phyloP scores from a whole-genome alignment of 2,113 vertebrate species.

The Callipepla squamata region DNA sequence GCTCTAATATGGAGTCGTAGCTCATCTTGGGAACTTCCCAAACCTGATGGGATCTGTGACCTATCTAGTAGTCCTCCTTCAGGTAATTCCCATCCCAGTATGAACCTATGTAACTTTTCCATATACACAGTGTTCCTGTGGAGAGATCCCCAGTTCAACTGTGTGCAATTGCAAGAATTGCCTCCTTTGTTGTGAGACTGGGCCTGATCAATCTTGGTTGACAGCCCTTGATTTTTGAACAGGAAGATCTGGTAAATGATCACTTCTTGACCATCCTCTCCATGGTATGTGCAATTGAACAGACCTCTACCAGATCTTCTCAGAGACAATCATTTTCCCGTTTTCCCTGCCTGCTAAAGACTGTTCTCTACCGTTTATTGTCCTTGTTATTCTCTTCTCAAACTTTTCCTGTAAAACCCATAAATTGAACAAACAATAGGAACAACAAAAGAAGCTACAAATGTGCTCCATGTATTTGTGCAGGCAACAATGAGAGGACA shows the following conservation, averaged over 20 bases:
- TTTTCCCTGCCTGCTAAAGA: not conserved
- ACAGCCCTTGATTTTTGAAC: not conserved
- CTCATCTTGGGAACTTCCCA: not conserved
- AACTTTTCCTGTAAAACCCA: not conserved
- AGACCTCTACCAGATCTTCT: not conserved
- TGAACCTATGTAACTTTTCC: not conserved
- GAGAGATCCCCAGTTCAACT: rapidly evolving
- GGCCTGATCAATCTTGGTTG: not conserved
- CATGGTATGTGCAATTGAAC: not conserved
- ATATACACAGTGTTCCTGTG: not conserved
- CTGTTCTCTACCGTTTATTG: not conserved
- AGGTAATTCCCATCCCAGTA: not conserved
- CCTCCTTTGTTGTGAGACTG: not conserved
- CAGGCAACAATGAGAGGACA: not conserved
- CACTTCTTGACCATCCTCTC: not conserved
- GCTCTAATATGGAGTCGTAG: not conserved
- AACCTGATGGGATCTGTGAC: not conserved
- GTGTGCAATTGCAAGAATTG: not conserved
- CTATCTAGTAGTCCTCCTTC: not conserved
- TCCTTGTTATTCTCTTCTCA: not conserved
- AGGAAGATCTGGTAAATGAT: not conserved
- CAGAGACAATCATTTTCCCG: not conserved
- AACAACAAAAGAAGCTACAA: not conserved
- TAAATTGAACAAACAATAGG: not conserved
- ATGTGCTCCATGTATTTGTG: not conserved